Evolutionary conservation across 1,140 invertebrate genomes (phyloP), one percentile per base, ranked within the genome.

Genomic region (Diorhabda sublineata): DNA sequence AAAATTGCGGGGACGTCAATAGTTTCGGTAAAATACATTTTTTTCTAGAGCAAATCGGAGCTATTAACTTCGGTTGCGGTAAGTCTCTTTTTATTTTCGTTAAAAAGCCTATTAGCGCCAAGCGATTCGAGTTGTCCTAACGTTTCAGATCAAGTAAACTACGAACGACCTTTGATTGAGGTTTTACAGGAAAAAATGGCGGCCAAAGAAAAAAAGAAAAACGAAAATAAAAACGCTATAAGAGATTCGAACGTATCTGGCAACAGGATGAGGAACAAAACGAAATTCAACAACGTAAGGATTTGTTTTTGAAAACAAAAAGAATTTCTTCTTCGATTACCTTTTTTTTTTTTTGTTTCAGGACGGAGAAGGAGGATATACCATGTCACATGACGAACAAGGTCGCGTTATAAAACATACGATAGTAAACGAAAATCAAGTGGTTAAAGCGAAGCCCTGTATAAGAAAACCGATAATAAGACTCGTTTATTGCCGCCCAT

Each of bases 61-160:
- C 84, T 43, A 89, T 90, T 64, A 90, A 90, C 80, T 88, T 87
- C 83, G 85, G 84, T 42, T 89, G 87, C 81, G 83, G 85, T 86
- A 81, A 80, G 80, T 80, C 65, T 61, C 64, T 61, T 58, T 26
- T 26, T 26, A 1, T 26, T 26, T 26, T 26, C 26, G 26, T 26
- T 26, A 26, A 26, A 26, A 26, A 26, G 26, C 26, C 26, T 0
- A 26, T 26, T 26, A 26, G 26, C 26, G 26, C 26, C 26, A 26
- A 26, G 26, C 26, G 26, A 26, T 26, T 26, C 26, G 26, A 26
- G 26, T 26, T 26, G 26, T 26, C 0, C 26, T 26, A 26, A 26
- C 3, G 44, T 75, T 76, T 42, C 67, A 82, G 81, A 78, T 63
- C 78, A 83, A 78, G 80, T 79, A 4, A 77, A 71, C 64, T 82